phyloP scores from a whole-genome alignment of 2,797 vertebrate genomes.

The Phataginus tricuspis region DNA sequence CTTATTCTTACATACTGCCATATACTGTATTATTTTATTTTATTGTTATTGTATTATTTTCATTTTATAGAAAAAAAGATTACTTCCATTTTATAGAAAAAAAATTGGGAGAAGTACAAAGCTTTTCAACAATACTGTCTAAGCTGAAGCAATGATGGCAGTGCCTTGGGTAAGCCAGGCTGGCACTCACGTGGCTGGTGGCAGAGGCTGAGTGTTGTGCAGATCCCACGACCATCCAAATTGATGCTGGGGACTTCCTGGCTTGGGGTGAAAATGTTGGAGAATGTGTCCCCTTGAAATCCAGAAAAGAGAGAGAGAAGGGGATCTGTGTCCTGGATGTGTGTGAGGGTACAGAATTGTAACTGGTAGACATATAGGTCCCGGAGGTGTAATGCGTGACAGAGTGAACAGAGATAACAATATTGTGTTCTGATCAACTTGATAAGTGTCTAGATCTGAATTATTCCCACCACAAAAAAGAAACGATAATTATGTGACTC shows the following conservation, averaged over 20 bases:
- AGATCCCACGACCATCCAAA: neutral
- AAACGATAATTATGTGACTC: neutral
- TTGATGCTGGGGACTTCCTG: neutral
- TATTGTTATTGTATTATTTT: neutral
- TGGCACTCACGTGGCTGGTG: neutral
- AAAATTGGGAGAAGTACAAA: neutral
- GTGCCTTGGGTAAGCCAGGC: neutral
- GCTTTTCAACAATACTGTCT: neutral
- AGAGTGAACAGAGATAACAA: neutral
- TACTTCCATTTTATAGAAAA: too few relatives aligned
- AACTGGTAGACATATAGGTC: too few relatives aligned
- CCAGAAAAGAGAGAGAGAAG: neutral
- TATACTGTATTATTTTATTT: neutral
- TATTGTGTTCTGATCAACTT: neutral
- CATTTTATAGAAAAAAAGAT: neutral
- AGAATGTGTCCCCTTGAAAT: neutral
- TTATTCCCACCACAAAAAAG: neutral
- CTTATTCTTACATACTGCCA: neutral
- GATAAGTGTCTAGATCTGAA: neutral
- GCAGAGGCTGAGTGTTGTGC: fast-evolving
- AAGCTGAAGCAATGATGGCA: neutral
- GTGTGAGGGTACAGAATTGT: neutral
- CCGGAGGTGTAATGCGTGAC: neutral
- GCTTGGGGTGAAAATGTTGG: neutral
- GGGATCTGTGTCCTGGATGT: neutral